Conservation (phyloP, 53 echinoderm and acorn worm species). For the Patiria pectinifera region DNA sequence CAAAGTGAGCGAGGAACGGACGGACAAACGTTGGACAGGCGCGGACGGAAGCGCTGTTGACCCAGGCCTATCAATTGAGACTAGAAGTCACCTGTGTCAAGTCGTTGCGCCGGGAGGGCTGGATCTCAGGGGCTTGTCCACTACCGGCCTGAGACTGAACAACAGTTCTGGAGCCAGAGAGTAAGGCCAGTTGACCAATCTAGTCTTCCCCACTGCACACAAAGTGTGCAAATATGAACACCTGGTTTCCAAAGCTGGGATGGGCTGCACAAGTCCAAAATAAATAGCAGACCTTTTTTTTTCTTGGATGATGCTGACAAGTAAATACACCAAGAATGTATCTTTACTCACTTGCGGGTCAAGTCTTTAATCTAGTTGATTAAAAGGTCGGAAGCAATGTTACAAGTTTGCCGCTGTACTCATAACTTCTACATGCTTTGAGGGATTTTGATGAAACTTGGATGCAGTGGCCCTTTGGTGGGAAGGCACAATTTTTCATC, state of each 20-base stretch:
- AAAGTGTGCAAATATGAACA: background rate
- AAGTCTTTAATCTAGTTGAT: no score
- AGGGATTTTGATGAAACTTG: no score
- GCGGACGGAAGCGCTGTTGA: conserved; percentile 12
- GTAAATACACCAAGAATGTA: background rate
- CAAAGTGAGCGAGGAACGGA: background rate
- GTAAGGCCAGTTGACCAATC: background rate
- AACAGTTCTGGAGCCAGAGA: background rate
- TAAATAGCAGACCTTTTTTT: background rate
- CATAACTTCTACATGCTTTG: no score
- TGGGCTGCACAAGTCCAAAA: background rate
- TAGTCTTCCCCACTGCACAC: background rate
- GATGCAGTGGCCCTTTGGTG: no score
- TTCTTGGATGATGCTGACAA: background rate
- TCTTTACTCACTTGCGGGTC: no score
- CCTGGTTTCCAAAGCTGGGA: background rate
- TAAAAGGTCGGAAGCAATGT: no score
- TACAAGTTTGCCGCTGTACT: no score
- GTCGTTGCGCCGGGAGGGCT: background rate
- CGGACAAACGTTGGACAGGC: background rate
- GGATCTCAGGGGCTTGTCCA: background rate
- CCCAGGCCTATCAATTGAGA: conserved; percentile 29
- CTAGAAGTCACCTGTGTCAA: conserved; percentile 32
- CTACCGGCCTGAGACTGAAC: background rate
- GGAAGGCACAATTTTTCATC: no score